Conservation (phyloP, 2,888 invertebrate species). For the Ceriagrion tenellum region DNA sequence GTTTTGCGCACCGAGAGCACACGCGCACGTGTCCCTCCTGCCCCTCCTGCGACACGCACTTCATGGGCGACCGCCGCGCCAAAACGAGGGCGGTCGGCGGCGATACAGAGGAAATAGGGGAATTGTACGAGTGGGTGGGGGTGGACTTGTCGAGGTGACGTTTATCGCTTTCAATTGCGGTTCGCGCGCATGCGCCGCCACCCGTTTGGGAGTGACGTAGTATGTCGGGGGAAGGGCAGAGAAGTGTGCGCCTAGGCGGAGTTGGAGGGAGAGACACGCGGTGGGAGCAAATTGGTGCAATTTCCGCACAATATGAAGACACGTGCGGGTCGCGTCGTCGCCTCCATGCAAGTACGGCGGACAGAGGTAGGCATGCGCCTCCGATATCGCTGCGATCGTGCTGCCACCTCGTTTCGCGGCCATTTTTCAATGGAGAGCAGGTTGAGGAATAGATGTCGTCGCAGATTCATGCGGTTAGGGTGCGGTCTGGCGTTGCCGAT, state of each 20-base stretch:
- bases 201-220: not conserved
- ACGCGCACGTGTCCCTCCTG: not conserved
- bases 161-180: not conserved
- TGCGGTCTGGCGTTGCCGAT: too few relatives aligned
- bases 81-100: not conserved
- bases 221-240: not conserved
- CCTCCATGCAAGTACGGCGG: not conserved
- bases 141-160: not conserved
- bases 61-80: not conserved
- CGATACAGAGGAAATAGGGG: not conserved
- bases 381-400: too few relatives aligned
- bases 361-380: too few relatives aligned
- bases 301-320: slow-evolving; percentile 30
- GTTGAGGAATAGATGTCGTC: too few relatives aligned
- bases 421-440: too few relatives aligned
- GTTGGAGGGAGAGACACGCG: not conserved
- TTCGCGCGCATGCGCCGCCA: not conserved
- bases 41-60: not conserved
- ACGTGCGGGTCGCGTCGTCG: not conserved
- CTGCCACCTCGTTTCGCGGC: too few relatives aligned
- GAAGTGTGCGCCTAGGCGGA: not conserved
- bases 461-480: too few relatives aligned
- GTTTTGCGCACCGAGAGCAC: not conserved
- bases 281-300: slow-evolving; percentile 15
- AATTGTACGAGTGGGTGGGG: not conserved